A percentile compares a stretch with the other conserved stretches of the same genome.
phyloP scores from a whole-genome alignment of 1,140 invertebrate species.

The Ceratina calcarata region DNA sequence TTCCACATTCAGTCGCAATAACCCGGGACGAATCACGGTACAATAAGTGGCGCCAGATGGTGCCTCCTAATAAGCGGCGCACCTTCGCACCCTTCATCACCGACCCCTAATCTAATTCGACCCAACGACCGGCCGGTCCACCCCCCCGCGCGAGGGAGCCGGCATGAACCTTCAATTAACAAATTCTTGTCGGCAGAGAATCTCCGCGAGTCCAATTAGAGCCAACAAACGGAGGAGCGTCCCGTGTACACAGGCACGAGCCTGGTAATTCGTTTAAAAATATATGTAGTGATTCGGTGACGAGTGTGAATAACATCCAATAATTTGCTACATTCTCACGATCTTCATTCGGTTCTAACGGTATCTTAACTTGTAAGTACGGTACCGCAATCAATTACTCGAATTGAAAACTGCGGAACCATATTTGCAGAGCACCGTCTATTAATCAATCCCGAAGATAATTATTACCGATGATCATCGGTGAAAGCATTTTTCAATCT shows the following conservation, averaged over 20 bases:
- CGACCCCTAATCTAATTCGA: constrained; percentile 45
- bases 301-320: background rate
- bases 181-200: constrained; percentile 49
- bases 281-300: background rate
- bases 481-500: too few species aligned
- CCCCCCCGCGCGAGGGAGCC: background rate
- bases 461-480: too few species aligned
- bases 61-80: constrained; percentile 55
- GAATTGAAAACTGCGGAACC: too few species aligned
- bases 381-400: too few species aligned
- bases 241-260: too few species aligned
- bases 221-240: background rate
- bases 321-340: background rate
- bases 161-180: constrained; percentile 54
- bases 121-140: background rate
- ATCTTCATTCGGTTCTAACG: too few species aligned
- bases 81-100: background rate
- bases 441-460: too few species aligned
- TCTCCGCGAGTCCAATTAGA: constrained; percentile 27
- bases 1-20: constrained; percentile 52
- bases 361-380: too few species aligned
- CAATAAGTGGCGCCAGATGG: constrained; percentile 66
- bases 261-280: constrained; percentile 20
- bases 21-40: constrained; percentile 48
- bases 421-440: too few species aligned